These are phyloP conservation scores for Pelobates fuscus DNA, from an alignment of 2,113 vertebrate species.

Conservation along the genomic window DNA sequence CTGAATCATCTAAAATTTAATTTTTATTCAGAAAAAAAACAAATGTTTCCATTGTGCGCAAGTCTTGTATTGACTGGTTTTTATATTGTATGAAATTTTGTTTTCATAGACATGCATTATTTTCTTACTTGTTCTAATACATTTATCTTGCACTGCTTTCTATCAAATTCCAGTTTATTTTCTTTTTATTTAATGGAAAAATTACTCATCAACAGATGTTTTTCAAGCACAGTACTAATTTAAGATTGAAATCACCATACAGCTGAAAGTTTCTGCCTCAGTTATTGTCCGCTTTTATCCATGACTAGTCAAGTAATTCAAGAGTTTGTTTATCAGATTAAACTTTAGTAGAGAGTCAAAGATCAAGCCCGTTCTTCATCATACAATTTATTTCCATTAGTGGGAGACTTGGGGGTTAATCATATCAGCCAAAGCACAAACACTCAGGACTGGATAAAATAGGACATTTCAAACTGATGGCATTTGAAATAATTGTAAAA, in stretches of 20 bases:
- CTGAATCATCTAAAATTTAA: too few species aligned
- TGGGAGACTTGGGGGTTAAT: constrained; percentile 57
- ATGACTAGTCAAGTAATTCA: constrained; percentile 53
- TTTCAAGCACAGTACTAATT: constrained; percentile 39
- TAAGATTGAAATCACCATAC: constrained; percentile 34
- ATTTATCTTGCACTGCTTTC: constrained; percentile 16
- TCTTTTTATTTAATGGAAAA: background rate
- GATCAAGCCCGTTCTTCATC: constrained; percentile 60
- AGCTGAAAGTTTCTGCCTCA: constrained; percentile 44
- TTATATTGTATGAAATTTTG: too few species aligned
- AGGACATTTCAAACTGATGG: constrained; percentile 56
- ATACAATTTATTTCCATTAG: constrained; percentile 53
- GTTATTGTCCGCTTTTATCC: constrained; percentile 55
- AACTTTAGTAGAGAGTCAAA: constrained; percentile 57
- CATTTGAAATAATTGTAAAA: constrained; percentile 57
- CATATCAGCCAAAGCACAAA: constrained; percentile 57
- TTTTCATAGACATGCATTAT: too few species aligned
- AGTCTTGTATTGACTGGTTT: too few species aligned
- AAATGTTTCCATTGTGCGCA: too few species aligned
- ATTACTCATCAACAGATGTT: constrained; percentile 12
- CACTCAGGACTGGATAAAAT: constrained; percentile 44
- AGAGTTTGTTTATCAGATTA: constrained; percentile 60
- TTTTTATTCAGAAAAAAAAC: too few species aligned
- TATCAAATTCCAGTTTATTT: constrained; percentile 13
- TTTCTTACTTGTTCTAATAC: constrained; percentile 2